Evolutionary conservation across 2,797 vertebrate genomes (phyloP).

Genomic region (Centroberyx gerrardi): DNA sequence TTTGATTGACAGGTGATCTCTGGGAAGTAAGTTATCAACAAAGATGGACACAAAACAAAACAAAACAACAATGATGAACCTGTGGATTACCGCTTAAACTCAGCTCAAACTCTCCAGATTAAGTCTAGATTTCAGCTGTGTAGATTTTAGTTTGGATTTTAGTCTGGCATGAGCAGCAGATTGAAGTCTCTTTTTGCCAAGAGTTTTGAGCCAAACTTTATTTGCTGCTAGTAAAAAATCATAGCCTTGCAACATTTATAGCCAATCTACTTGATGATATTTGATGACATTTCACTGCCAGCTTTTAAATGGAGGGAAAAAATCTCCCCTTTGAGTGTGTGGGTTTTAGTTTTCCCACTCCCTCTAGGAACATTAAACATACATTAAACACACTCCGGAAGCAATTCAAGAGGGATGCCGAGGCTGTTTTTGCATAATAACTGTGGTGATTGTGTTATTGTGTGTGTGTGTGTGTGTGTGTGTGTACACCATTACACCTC

Average conservation of each 20-base stretch:
- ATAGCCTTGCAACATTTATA: not conserved
- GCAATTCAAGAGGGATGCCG: constrained; percentile 24
- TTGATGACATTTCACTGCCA: not conserved
- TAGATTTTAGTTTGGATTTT: no score
- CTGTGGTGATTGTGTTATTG: constrained; percentile 23
- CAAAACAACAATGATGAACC: no score
- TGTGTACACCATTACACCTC: constrained; percentile 52
- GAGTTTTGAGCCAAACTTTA: not conserved
- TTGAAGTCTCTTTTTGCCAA: no score
- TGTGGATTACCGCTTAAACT: no score
- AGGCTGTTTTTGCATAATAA: constrained; percentile 46
- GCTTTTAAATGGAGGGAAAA: constrained; percentile 9
- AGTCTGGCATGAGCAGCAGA: no score
- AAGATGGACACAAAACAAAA: no score
- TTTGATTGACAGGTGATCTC: no score
- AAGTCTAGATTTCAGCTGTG: no score
- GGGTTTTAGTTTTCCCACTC: constrained; percentile 10
- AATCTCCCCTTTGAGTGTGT: not conserved
- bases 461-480: constrained; percentile 15
- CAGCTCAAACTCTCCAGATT: no score
- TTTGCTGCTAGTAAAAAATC: constrained; percentile 10
- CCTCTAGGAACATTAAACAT: constrained; percentile 45
- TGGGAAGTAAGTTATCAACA: no score
- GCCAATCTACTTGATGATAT: constrained; percentile 1
- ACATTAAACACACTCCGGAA: constrained; percentile 26